Evolutionary conservation across 2,888 invertebrate species (phyloP), one percentile per base, ranked within the genome.

Genomic region (Hydrotaea diabolus): DNA sequence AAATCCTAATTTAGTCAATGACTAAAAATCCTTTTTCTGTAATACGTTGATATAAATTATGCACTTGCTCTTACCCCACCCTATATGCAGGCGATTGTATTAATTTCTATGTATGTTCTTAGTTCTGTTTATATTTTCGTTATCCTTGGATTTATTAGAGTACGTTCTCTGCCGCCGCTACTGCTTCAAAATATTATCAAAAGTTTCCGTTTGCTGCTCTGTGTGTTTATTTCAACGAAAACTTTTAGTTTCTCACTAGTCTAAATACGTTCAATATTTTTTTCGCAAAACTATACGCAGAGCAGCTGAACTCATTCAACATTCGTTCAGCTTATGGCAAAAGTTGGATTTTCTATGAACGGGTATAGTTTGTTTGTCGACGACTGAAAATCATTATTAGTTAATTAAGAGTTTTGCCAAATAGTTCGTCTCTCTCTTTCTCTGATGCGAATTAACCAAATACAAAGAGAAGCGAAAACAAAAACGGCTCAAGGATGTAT

Each of bases 321-420:
- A 13, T 43, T 43, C 43, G 43, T 43, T 43, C 7, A 53, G 1
- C 4, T 53, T 19, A n/a, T n/a, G 53, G 19, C 53, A 53, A 53
- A 53, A 53, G 53, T 53, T 53, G 53, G 53, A 53, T 15, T 53
- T 53, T 53, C 15, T 4, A 53, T 53, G 53, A 19, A 53, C 31
- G 31, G 7, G 53, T 53, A 17, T 17, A n/a, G 53, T 19, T 43
- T 53, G 39, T 46, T 46, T 66, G 66, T 66, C 17, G 39, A 39
- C 17, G 39, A 39, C 23, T 64, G 15, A 8, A 23, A 46, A 46
- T 66, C 39, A 66, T 66, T 66, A 66, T 43, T 66, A 43, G 66
- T 43, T 66, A 66, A 66, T 66, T 19, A 66, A 21, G 19, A 66
- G 19, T 26, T 62, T 49, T 53, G 8, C 53, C 7, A 53, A 53